Percentiles rank a stretch among this genome's conserved stretches.
Evolutionary conservation across 2,888 invertebrate genomes (phyloP).

Genomic region (Hirtodrosophila histrioides): DNA sequence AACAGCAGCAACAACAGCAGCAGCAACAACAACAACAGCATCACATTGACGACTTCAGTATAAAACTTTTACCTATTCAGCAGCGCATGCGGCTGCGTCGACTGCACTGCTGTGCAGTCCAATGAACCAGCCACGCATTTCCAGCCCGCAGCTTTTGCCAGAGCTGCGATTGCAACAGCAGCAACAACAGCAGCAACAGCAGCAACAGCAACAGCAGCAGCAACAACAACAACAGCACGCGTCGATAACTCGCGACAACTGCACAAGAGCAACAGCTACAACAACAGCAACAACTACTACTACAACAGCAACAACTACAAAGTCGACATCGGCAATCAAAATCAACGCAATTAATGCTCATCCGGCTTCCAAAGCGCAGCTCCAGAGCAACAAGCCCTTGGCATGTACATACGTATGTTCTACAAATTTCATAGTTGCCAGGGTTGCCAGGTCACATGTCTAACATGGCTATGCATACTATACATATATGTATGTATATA

Average conservation of each 20-base stretch:
- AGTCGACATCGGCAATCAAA: slow-evolving; percentile 64
- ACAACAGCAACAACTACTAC: slow-evolving; percentile 41
- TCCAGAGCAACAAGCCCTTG: slow-evolving; percentile 36
- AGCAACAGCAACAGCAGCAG: slow-evolving; percentile 22
- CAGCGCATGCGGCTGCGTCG: slow-evolving; percentile 53
- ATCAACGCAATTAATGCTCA: slow-evolving; percentile 82
- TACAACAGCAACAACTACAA: slow-evolving; percentile 40
- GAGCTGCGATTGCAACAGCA: slow-evolving; percentile 65
- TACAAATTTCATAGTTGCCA: slow-evolving; percentile 24
- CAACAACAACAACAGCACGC: slow-evolving; percentile 52
- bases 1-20: slow-evolving; percentile 38
- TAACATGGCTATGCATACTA: background rate
- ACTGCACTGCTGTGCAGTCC: slow-evolving; percentile 57
- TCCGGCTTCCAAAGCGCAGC: slow-evolving; percentile 64
- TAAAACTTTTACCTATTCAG: slow-evolving; percentile 80
- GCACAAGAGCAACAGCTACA: slow-evolving; percentile 34
- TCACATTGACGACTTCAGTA: slow-evolving; percentile 70
- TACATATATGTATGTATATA: slow-evolving; percentile 12
- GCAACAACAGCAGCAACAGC: slow-evolving; percentile 20
- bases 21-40: slow-evolving; percentile 48
- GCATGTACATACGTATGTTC: slow-evolving; percentile 18
- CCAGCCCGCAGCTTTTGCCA: slow-evolving; percentile 73
- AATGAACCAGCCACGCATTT: slow-evolving; percentile 75
- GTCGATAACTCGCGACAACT: slow-evolving; percentile 67
- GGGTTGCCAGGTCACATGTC: slow-evolving; percentile 39